phyloP scores from a whole-genome alignment of 2,113 vertebrate species.

The Pituophis catenifer region DNA sequence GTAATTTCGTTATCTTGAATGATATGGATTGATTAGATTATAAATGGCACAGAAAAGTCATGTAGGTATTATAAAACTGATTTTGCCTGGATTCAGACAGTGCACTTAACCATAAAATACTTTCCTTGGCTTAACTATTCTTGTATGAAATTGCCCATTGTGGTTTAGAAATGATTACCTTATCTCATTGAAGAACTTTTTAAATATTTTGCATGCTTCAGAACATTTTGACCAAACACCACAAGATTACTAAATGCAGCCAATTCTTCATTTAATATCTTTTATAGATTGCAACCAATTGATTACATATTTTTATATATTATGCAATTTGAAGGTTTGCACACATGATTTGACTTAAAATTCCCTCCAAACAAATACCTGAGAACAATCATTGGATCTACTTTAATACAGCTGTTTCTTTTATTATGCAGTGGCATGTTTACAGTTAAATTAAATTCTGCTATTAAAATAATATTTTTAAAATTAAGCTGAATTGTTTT shows the following conservation, averaged over 20 bases:
- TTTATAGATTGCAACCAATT: not conserved
- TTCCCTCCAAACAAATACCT: not conserved
- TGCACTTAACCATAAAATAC: not conserved
- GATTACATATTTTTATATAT: not conserved
- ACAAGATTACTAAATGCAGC: not conserved
- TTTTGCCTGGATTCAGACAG: not conserved
- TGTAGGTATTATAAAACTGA: not conserved
- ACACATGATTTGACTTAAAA: not conserved
- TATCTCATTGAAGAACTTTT: not conserved
- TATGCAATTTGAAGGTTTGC: not conserved
- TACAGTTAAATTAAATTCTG: not conserved
- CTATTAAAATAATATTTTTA: not conserved
- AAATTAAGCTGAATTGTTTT: not conserved
- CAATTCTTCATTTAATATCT: not conserved
- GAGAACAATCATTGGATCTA: not conserved
- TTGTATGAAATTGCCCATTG: not conserved
- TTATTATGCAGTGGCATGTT: not conserved
- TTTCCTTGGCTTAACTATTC: not conserved
- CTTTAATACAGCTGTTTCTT: not conserved
- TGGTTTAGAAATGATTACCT: not conserved
- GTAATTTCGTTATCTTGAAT: not conserved
- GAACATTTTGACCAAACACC: not conserved
- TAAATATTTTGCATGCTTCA: not conserved
- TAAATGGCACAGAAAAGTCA: not conserved
- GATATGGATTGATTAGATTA: not conserved